Base-by-base conservation (phyloP, 2,888 invertebrate genomes). In the Parnassius smintheus region DNA sequence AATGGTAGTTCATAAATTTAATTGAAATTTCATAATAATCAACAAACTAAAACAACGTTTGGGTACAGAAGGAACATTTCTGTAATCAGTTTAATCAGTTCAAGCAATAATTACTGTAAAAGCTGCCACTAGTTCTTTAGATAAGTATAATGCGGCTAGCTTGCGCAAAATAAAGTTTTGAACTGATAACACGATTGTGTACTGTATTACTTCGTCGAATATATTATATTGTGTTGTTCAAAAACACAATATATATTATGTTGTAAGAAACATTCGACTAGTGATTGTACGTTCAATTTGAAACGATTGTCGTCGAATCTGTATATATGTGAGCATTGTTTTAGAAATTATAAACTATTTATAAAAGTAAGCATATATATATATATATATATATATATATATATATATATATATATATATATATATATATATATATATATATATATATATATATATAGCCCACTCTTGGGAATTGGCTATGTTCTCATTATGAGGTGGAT, bases 301-400 rank as follows among this genome's bases (percentile, higher is more conserved):
- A 22, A 1, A 48, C 9, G 42, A 18, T 18, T 11, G 35, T 56
- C n/a, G 2, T 25, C 18, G 41, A 46, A 41, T 8, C 12, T 57
- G 57, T 57, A 57, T 7, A 57, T 57, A 57, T 57, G 9, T 44
- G 44, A 57, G 41, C 41, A 57, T 8, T 13, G 22, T 55, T 50
- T 41, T 50, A 42, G 2, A 41, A 18, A 42, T 56, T 46, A 56
- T 56, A n/a, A 13, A 35, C 12, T 57, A 57, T 12, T 49, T 57
- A 50, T 11, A 57, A 42, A 35, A 3, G 35, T 35, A 35, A 35
- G 35, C 35, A 35, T 35, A 35, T 35, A 18, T n/a, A n/a, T n/a
- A n/a, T n/a, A n/a, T n/a, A n/a, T n/a, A n/a, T n/a, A n/a, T n/a
- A n/a, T n/a, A n/a, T n/a, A n/a, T n/a, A n/a, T n/a, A n/a, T n/a